Base-by-base conservation (phyloP, 2,113 vertebrate species). In the Turnix velox region DNA sequence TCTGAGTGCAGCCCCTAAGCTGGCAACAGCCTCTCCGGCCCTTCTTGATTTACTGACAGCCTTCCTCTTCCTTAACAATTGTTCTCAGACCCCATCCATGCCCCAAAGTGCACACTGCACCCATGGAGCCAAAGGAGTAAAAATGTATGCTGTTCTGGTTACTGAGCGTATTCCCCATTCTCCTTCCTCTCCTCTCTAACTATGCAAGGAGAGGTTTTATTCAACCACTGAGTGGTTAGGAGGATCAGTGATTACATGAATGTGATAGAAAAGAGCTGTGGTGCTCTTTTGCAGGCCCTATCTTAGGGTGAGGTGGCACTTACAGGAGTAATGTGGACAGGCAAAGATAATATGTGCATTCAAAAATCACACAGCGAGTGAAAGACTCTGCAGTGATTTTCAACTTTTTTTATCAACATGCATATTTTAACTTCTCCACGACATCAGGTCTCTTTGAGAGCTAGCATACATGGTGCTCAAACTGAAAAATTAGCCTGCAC, bases 51-150 rank as follows among this genome's bases (percentile, higher is more conserved):
- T 91, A 18, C 72, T 75, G 30, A 14, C 37, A 58, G 19, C 19
- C 25, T 71, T 76, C 31, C 19, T 73, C 22, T 18, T 46, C n/a
- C 30, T 94, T 16, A 49, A 27, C 17, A 68, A n/a, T 61, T 31
- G 35, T 84, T 69, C 23, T 69, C 37, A 27, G 39, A 25, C 9
- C 18, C 25, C 0, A 0, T 51, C 43, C 0, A 0, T 42, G 61
- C 37, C 22, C 42, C 88, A 51, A 15, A 39, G 31, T 8, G 5
- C 35, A 45, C 17, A 17, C n/a, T 63, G 58, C 42, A 54, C n/a
- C 72, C 13, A 4, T 2, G 3, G 63, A 63, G 30, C 15, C 43
- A 75, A 61, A 77, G 39, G n/a, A 31, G 35, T 62, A 69, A 71
- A 80, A 54, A 33, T 51, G 42, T 0, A 1, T 0, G 1, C 19